phyloP scores from a whole-genome alignment of 2,113 vertebrate species.

The Pygoscelis antarcticus region DNA sequence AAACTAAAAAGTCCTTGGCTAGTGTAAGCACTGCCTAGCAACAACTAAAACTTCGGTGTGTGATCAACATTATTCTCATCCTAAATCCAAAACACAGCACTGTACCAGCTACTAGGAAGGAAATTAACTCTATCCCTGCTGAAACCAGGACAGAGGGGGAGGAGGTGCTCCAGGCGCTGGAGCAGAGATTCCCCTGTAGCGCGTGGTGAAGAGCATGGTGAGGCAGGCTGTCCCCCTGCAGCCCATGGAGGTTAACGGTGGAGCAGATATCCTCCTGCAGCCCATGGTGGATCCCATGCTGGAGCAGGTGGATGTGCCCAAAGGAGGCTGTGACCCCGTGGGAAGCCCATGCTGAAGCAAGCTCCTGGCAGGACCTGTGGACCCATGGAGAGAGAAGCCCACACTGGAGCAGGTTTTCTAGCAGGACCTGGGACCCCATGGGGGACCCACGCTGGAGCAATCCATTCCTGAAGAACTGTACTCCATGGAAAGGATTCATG shows the following conservation, averaged over 20 bases:
- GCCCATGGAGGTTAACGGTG: no score
- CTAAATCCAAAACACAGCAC: no score
- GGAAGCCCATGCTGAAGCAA: not conserved
- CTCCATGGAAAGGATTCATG: not conserved
- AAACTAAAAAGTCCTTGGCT: no score
- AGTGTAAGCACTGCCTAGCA: no score
- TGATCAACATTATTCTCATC: no score
- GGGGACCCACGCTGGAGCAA: rapidly evolving
- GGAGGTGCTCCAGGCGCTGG: rapidly evolving
- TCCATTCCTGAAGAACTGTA: not conserved
- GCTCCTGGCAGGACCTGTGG: not conserved
- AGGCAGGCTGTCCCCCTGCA: not conserved
- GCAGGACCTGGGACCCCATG: not conserved
- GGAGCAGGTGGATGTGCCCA: not conserved
- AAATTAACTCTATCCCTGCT: no score
- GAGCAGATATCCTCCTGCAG: not conserved
- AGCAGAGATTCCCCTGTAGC: not conserved
- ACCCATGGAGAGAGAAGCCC: not conserved
- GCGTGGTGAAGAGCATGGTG: rapidly evolving
- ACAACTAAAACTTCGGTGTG: no score
- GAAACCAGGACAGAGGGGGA: no score
- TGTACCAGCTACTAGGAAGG: no score
- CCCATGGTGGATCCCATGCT: rapidly evolving
- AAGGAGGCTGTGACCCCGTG: not conserved
- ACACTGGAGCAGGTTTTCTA: not conserved